Evolutionary conservation across 2,888 invertebrate genomes (phyloP), one percentile per base, ranked within the genome.

Genomic region (Diadromus collaris): DNA sequence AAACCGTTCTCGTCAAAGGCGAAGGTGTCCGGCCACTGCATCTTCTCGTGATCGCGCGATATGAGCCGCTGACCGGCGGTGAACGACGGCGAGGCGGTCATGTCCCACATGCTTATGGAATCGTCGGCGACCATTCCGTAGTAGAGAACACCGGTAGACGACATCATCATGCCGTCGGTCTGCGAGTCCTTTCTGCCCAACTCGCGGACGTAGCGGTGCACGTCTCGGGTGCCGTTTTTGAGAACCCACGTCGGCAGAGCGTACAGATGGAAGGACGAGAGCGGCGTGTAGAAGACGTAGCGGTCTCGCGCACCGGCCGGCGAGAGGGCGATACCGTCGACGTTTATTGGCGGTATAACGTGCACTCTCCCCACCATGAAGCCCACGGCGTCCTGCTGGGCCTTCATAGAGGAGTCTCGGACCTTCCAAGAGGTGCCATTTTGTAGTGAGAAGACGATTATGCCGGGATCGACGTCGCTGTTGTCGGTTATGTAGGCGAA

Each of bases 111-210:
- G 16, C 94, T 94, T 64, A 96, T 93, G 27, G 95, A 94, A 80
- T 94, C 94, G 85, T 94, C 94, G 67, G 93, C 93, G 71, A 96
- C 89, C 32, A 95, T 91, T 54, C 95, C 95, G 88, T 93, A 95
- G 90, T 95, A 96, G 10, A 96, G 91, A 6, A 93, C 89, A 2
- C 95, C 95, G 21, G 91, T 91, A 19, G 94, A 93, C 83, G 95
- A 95, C 95, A 95, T 95, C 78, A 94, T 93, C 95, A 96, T 95
- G 0, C 95, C 95, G 85, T 95, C 95, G 0, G 94, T 94, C 88
- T 95, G 95, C 0, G 95, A 95, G 0, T 92, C 89, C 87, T 95
- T 95, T 0, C 90, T 85, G 0, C 95, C 95, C 51, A 94, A 89
- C 80, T 94, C 93, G 7, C 90, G 92, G 0, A 95, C 93, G 79